A percentile compares a stretch with the other conserved stretches of the same genome.
phyloP scores from a whole-genome alignment of 2,888 invertebrate species.

The Standfussiana lucernea region DNA sequence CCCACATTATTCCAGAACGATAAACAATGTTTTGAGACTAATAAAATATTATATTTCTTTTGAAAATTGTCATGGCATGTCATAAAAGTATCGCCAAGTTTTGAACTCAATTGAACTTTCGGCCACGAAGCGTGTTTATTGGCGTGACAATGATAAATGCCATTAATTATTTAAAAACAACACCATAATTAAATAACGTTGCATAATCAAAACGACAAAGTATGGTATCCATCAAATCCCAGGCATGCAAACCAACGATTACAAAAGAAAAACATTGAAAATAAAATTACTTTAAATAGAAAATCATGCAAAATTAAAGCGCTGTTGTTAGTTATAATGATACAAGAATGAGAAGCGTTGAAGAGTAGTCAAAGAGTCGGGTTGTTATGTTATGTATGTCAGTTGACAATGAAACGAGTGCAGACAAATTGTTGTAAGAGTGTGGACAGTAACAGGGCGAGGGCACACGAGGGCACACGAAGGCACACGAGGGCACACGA shows the following conservation, averaged over 20 bases:
- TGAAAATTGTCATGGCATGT: constrained; percentile 2
- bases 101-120: constrained; percentile 37
- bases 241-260: constrained; percentile 62
- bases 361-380: constrained; percentile 55
- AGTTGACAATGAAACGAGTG: constrained; percentile 62
- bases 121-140: constrained; percentile 30
- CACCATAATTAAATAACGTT: constrained; percentile 33
- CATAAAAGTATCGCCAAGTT: constrained; percentile 9
- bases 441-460: constrained; percentile 59
- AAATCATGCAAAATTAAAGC: constrained; percentile 58
- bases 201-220: constrained; percentile 36
- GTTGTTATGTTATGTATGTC: constrained; percentile 40
- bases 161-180: constrained; percentile 42
- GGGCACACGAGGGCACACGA: constrained; percentile 50
- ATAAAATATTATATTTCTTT: background rate
- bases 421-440: constrained; percentile 64
- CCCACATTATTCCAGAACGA: constrained; percentile 18
- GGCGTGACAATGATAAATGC: constrained; percentile 35
- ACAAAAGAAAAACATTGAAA: constrained; percentile 34
- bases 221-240: constrained; percentile 34
- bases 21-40: background rate
- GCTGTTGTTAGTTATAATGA: constrained; percentile 34
- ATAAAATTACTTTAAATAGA: constrained; percentile 23
- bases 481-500: constrained; percentile 51
- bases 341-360: constrained; percentile 55